Evolutionary conservation across 1,140 invertebrate species (phyloP), one percentile per base, ranked within the genome.

Genomic region (Pygmarrhopalites habei): DNA sequence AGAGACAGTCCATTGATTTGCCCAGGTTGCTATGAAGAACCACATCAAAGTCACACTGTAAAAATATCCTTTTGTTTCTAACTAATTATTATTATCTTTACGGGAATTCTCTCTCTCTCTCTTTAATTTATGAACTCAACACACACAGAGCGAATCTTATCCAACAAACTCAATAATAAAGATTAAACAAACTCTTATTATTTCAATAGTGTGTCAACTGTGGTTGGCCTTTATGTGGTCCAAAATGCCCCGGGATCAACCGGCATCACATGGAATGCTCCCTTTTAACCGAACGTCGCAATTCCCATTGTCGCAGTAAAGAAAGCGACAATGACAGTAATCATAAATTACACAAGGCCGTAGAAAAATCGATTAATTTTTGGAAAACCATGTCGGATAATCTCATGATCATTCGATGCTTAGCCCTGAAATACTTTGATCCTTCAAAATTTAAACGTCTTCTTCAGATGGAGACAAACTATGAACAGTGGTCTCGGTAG

Each of bases 341-440:
- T n/a, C n/a, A n/a, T n/a, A n/a, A n/a, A n/a, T n/a, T n/a, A n/a
- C n/a, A n/a, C n/a, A n/a, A n/a, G n/a, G n/a, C n/a, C n/a, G n/a
- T n/a, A n/a, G n/a, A n/a, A n/a, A n/a, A n/a, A n/a, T n/a, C n/a
- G n/a, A n/a, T n/a, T n/a, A n/a, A n/a, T n/a, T n/a, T n/a, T n/a
- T 61, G 52, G 63, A 60, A 25, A 17, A n/a, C n/a, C 2, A 12
- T 68, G 7, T 66, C 64, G 1, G 69, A 67, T 21, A 63, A 58
- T 15, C 19, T 70, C 21, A 68, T 70, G 56, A 19, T 68, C 28
- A 21, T 74, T 35, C 71, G 74, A 15, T 72, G 71, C 55, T 64
- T 75, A 29, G 51, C 65, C 12, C 61, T 73, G 1, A 72, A 73
- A 67, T 64, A 60, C 14, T 59, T 58, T 29, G 68, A 70, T 14